Percentiles rank a stretch among this genome's conserved stretches.
Conservation (phyloP, 2,797 vertebrate species). For the Characodon lateralis region DNA sequence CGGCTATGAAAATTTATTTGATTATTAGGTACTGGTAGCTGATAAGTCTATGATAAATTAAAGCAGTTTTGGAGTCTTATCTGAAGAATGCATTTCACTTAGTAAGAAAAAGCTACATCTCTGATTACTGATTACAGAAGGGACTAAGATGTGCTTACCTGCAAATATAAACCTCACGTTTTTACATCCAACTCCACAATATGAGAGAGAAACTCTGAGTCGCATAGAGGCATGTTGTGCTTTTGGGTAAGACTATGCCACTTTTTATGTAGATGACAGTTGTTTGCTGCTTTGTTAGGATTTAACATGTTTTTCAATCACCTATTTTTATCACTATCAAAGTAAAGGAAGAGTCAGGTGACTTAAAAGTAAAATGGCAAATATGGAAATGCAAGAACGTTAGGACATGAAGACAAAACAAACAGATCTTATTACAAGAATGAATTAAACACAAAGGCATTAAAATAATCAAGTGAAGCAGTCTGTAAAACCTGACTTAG, state of each 20-base stretch:
- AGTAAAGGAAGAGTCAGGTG: not conserved
- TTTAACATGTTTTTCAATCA: not conserved
- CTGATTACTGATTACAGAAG: not conserved
- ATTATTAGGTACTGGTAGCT: not conserved
- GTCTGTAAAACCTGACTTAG: slow-evolving; percentile 66
- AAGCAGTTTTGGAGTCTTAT: not conserved
- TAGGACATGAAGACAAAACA: not conserved
- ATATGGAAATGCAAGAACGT: slow-evolving; percentile 1
- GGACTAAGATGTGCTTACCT: not conserved
- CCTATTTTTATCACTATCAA: too few relatives aligned
- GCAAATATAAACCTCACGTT: not conserved
- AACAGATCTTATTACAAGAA: slow-evolving; percentile 3
- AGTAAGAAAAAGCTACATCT: not conserved
- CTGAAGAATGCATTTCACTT: not conserved
- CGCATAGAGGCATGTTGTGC: not conserved
- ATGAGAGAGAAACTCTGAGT: not conserved
- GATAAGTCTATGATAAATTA: not conserved
- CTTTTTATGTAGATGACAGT: not conserved
- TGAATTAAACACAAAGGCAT: slow-evolving; percentile 3
- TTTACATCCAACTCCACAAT: not conserved
- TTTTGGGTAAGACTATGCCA: not conserved
- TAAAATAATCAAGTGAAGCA: not conserved
- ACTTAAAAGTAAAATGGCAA: not conserved
- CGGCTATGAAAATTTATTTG: not conserved
- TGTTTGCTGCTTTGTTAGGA: not conserved